A percentile compares a stretch with the other conserved stretches of the same genome.
These are phyloP conservation scores for Poeciliopsis paucimaculata DNA, from an alignment of 2,797 vertebrate species.

Conservation along the genomic window DNA sequence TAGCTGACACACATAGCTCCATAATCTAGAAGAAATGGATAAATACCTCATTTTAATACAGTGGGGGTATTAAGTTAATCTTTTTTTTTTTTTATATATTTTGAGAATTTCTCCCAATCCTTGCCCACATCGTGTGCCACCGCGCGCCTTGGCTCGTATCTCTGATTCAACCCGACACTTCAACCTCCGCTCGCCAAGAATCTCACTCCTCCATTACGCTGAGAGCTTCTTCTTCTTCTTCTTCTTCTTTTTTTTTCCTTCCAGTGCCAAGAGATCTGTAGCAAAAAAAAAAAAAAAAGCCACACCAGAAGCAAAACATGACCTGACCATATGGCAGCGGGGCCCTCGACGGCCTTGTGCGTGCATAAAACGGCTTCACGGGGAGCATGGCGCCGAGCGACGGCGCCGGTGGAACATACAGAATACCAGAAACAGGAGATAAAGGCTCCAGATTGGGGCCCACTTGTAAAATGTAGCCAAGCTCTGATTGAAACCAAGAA, in stretches of 20 bases:
- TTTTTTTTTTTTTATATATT: background rate
- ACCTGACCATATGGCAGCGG: constrained; percentile 52
- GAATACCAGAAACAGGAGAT: background rate
- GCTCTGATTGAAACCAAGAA: background rate
- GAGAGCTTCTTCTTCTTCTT: constrained; percentile 30
- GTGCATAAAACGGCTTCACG: constrained; percentile 9
- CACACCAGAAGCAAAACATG: constrained; percentile 44
- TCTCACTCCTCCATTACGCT: constrained; percentile 4
- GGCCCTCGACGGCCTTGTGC: constrained; percentile 13
- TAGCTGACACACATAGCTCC: background rate
- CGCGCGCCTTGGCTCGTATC: constrained; percentile 21
- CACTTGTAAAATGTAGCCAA: background rate
- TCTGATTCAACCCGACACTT: constrained; percentile 40
- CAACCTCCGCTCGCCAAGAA: constrained; percentile 16
- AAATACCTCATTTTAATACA: background rate
- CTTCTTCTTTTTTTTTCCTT: constrained; percentile 15
- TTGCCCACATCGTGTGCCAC: constrained; percentile 4
- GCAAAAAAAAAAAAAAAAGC: constrained; percentile 21
- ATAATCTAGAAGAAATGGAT: background rate
- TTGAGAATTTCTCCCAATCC: background rate
- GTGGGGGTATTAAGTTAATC: background rate
- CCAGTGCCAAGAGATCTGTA: constrained; percentile 44
- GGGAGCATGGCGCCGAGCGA: background rate
- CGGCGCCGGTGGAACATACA: background rate
- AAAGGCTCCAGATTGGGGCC: background rate